phyloP scores from a whole-genome alignment of 2,113 vertebrate species.

The Raja brachyura region DNA sequence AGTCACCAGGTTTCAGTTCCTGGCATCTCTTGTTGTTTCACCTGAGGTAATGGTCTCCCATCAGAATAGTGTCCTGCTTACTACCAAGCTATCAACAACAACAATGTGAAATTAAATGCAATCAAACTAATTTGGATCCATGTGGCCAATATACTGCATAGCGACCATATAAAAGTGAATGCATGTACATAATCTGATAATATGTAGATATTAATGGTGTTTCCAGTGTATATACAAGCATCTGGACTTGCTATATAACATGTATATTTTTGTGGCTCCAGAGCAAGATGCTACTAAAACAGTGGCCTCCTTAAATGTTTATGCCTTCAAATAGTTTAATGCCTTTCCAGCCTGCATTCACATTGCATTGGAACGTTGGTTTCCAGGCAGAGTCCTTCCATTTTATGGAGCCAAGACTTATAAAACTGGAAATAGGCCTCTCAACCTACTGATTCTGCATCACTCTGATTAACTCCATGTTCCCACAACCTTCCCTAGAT shows the following conservation, averaged over 20 bases:
- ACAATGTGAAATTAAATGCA: neutral
- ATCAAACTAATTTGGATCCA: neutral
- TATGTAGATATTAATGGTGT: conserved; percentile 5
- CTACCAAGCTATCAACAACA: neutral
- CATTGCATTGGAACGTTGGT: neutral
- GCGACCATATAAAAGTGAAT: neutral
- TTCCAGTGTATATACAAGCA: neutral
- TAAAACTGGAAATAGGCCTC: no score
- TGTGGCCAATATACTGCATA: neutral
- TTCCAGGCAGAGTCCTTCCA: neutral
- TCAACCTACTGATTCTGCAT: no score
- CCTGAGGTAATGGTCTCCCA: neutral
- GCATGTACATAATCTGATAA: conserved; percentile 1
- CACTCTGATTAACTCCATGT: no score
- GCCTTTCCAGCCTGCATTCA: neutral
- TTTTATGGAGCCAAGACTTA: no score
- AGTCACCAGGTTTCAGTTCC: neutral
- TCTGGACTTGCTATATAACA: conserved; percentile 11
- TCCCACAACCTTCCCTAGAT: no score
- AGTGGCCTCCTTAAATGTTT: neutral
- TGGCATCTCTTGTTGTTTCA: neutral
- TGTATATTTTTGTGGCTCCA: neutral
- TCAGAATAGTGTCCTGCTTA: neutral
- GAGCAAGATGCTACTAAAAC: neutral
- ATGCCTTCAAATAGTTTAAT: neutral